Base-by-base conservation (phyloP, 2,888 invertebrate species). In the Philonicus albiceps region DNA sequence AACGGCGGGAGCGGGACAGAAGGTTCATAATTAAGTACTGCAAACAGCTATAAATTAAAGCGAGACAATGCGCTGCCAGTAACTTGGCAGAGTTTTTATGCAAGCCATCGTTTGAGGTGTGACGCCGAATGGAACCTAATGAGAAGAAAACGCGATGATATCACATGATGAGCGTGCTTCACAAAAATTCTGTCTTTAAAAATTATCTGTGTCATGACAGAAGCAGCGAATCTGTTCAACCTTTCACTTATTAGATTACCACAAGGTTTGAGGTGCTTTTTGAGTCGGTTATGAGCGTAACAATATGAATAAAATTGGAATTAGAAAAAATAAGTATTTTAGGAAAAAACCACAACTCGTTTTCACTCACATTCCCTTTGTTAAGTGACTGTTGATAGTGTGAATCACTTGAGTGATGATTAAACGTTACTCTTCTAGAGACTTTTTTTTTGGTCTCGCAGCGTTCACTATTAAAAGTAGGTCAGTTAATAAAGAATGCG, bases 31-130 rank as follows among this genome's bases (percentile, higher is more conserved):
- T 73, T 84, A 78, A 78, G 34, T 55, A 64, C 7, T 64, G 81
- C 81, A 81, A 81, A 34, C 81, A 81, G 19, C 81, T 55, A 81
- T 64, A 81, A 81, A 81, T 81, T 81, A 49, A 81, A 55, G 22
- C 7, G 64, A 64, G 64, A 64, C 64, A 55, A 55, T 55, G 55
- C 55, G 37, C 37, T 37, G 37, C 37, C 55, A 64, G 64, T 27
- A 64, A 19, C 27, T 27, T 11, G 8, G 64, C 27, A 64, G 6
- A 22, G 27, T 64, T 64, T 64, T 64, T 64, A 8, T 64, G 64
- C 64, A 64, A 19, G 27, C 64, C 49, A 6, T 49, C 49, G n/a
- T 64, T 64, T 27, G 64, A 64, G 64, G 64, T 64, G 64, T 64
- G 64, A 64, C 64, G 64, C 22, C 64, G 4, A 64, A 64, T 64